phyloP scores from a whole-genome alignment of 2,113 vertebrate species.

The Rhombomys opimus region DNA sequence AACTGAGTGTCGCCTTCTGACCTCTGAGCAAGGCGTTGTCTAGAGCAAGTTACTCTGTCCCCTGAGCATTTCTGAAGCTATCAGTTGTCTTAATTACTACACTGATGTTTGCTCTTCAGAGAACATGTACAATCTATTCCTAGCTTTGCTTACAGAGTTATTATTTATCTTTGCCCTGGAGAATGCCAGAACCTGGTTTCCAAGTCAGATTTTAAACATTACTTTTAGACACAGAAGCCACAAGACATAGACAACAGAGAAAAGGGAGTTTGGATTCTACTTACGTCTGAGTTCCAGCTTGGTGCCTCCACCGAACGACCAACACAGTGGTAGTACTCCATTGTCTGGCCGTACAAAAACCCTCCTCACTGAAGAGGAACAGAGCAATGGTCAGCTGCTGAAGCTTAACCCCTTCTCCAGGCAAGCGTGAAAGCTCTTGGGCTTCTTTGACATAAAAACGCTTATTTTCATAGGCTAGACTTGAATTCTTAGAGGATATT shows the following conservation, averaged over 20 bases:
- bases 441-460: background rate
- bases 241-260: background rate
- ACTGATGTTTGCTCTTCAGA: background rate
- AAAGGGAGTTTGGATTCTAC: slow-evolving; percentile 60
- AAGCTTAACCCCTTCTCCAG: background rate
- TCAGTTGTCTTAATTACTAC: background rate
- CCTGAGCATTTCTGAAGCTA: background rate
- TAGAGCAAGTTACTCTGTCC: background rate
- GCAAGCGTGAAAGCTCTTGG: background rate
- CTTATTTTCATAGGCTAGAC: background rate
- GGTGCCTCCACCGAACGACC: slow-evolving; percentile 66
- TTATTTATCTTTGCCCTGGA: background rate
- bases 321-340: slow-evolving; percentile 62
- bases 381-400: background rate
- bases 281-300: slow-evolving; percentile 75
- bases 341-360: slow-evolving; percentile 57
- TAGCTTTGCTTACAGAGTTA: background rate
- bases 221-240: background rate
- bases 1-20: slow-evolving; percentile 59
- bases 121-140: background rate
- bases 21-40: background rate
- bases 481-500: slow-evolving; percentile 16
- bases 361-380: slow-evolving; percentile 47
- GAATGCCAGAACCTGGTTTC: background rate
- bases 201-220: background rate